These are phyloP conservation scores for Noctilio leporinus DNA, from an alignment of 2,113 vertebrate species.

Conservation along the genomic window DNA sequence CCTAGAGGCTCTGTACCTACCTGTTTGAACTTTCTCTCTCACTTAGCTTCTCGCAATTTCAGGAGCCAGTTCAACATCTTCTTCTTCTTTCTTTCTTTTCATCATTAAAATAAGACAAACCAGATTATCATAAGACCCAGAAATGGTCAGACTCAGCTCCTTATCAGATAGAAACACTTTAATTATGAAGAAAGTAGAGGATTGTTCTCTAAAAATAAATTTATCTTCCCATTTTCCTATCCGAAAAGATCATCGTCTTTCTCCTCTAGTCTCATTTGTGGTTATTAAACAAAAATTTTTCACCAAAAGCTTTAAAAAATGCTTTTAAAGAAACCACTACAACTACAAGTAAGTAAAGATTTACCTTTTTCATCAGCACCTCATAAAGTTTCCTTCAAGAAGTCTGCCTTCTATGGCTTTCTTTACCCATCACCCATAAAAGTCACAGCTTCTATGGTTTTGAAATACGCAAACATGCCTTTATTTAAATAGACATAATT, in stretches of 20 bases:
- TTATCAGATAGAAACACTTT: constrained; percentile 58
- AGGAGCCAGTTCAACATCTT: not conserved
- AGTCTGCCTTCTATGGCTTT: not conserved
- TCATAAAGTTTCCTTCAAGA: not conserved
- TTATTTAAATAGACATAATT: not conserved
- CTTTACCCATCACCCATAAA: not conserved
- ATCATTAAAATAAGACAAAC: constrained; percentile 52
- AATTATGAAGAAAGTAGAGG: constrained; percentile 57
- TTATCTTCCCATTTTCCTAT: constrained; percentile 60
- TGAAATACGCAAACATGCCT: not conserved
- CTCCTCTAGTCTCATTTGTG: constrained; percentile 14
- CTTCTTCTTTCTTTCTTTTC: not conserved
- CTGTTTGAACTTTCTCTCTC: not conserved
- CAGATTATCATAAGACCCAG: constrained; percentile 19
- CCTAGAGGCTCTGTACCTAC: fast-evolving
- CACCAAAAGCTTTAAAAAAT: not conserved
- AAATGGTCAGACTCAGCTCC: constrained; percentile 37
- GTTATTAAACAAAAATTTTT: constrained; percentile 48
- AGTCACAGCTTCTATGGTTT: not conserved
- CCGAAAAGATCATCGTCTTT: constrained; percentile 53
- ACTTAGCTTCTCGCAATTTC: not conserved
- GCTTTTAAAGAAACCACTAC: not conserved
- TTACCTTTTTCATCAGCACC: not conserved
- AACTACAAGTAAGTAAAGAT: not conserved
- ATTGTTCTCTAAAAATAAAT: constrained; percentile 50